Base-by-base conservation (phyloP, 2,888 invertebrate species). In the Callimorpha dominula region DNA sequence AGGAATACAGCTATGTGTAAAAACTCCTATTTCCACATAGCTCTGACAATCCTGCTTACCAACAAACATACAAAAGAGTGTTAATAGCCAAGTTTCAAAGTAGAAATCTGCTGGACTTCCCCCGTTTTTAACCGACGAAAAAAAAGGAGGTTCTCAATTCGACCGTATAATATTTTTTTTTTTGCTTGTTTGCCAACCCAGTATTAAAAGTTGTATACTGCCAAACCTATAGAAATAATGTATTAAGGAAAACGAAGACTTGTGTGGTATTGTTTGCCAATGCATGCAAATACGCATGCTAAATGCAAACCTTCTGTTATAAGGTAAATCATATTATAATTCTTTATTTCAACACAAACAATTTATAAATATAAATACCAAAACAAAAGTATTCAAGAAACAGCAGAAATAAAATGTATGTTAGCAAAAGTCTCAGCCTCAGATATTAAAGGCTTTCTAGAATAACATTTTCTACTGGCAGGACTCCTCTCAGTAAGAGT, bases 241-340 rank as follows among this genome's bases (percentile, higher is more conserved):
- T 40, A 66, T 52, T 50, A 50, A 66, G 66, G 66, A 66, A 66
- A 66, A 66, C 15, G 11, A 50, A 52, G 40, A 40, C 9, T 50
- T 50, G 20, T 50, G 50, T 6, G 52, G 20, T 66, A 66, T 66
- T 66, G 52, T 66, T 66, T 65, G 65, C 65, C 31, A 49, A 65
- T 65, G 31, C 49, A 65, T 65, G 65, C 12, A 65, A 31, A 65
- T 14, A 20, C 14, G 14, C 14, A 14, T 60, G 31, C 60, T 6
- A 60, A 60, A 60, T 60, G 20, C 31, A 31, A 31, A 14, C 60
- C 20, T 12, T 31, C 12, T 57, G 20, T 57, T 57, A 57, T 4
- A 20, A 57, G 57, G 20, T 31, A 31, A 60, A 60, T 31, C 7
- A 14, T 60, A 3, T 60, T 60, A 14, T 31, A 31, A 31, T 31